These are phyloP conservation scores for Nanger granti DNA, from an alignment of 2,113 vertebrate genomes.

Conservation along the genomic window DNA sequence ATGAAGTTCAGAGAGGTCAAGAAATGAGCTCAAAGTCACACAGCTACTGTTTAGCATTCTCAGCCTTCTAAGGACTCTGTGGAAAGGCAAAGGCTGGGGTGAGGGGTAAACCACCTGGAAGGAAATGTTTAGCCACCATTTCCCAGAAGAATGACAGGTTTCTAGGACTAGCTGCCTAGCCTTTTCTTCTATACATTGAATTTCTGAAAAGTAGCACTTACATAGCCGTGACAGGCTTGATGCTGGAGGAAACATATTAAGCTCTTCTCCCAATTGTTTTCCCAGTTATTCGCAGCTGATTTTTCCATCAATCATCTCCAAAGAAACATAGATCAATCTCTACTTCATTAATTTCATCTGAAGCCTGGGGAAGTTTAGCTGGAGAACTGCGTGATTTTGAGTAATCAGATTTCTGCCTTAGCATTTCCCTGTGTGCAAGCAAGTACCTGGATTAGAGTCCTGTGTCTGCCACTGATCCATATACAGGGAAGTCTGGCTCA, in stretches of 20 bases:
- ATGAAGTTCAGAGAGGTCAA: neutral
- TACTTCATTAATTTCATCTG: constrained; percentile 16
- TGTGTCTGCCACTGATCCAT: neutral
- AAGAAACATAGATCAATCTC: constrained; percentile 28
- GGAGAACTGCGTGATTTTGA: constrained; percentile 29
- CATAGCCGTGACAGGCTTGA: neutral
- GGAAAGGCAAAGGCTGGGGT: neutral
- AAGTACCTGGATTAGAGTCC: neutral
- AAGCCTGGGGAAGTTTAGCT: constrained; percentile 4
- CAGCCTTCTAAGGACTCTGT: neutral
- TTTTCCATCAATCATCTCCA: constrained; percentile 25
- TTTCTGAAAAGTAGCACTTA: neutral
- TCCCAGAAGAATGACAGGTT: neutral
- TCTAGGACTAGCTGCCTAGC: neutral
- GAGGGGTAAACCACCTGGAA: neutral
- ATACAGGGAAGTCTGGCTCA: neutral
- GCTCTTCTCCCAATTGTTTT: neutral
- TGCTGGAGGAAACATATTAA: neutral
- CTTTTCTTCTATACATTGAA: neutral
- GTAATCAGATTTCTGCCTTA: neutral
- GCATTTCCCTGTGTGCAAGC: neutral
- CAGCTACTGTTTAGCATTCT: neutral
- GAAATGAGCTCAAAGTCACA: neutral
- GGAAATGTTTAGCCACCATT: neutral
- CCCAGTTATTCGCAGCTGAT: neutral